Evolutionary conservation across 2,888 invertebrate genomes (phyloP).

Genomic region (Xiphydria camelus): DNA sequence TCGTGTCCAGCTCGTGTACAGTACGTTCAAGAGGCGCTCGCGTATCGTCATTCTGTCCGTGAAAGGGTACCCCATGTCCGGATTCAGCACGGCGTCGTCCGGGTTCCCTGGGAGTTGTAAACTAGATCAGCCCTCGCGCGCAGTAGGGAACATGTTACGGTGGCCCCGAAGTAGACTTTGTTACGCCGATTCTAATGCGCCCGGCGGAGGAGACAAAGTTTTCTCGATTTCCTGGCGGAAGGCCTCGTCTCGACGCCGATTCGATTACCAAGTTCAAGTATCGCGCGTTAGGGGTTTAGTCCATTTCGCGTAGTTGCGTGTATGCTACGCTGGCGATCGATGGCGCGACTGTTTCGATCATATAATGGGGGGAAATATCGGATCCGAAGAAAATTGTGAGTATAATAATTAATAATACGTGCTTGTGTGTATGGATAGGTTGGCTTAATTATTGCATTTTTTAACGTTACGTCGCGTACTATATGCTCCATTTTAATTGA

Average conservation of each 20-base stretch:
- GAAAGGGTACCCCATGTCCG: conserved; percentile 50
- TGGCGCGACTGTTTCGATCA: too few relatives aligned
- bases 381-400: too few relatives aligned
- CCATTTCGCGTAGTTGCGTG: too few relatives aligned
- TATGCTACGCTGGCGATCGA: too few relatives aligned
- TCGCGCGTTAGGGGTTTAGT: too few relatives aligned
- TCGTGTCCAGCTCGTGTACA: conserved; percentile 46
- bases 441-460: too few relatives aligned
- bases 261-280: background rate
- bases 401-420: too few relatives aligned
- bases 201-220: background rate
- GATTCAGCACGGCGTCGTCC: conserved; percentile 47
- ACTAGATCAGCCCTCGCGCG: background rate
- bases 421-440: too few relatives aligned
- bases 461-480: too few relatives aligned
- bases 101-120: conserved; percentile 39
- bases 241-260: background rate
- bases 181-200: background rate
- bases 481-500: too few relatives aligned
- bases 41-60: conserved; percentile 39
- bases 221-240: background rate
- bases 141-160: background rate
- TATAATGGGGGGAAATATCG: too few relatives aligned
- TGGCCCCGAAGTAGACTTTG: background rate
- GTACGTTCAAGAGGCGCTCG: conserved; percentile 40